A percentile compares a stretch with the other conserved stretches of the same genome.
These are phyloP conservation scores for Pararge aegeria DNA, from an alignment of 1,140 invertebrate genomes.

Conservation along the genomic window DNA sequence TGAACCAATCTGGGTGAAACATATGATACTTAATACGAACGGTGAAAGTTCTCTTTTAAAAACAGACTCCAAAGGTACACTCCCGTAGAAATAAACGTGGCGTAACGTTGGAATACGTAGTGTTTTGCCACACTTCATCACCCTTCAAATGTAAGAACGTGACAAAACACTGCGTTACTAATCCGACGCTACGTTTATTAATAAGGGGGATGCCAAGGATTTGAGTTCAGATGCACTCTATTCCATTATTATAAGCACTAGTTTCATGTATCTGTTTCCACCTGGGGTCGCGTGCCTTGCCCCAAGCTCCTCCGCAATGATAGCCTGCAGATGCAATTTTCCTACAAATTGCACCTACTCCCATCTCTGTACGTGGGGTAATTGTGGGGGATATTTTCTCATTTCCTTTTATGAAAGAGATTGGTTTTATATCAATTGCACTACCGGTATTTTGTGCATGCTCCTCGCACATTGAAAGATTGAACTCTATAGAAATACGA, in stretches of 20 bases:
- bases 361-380: constrained; percentile 52
- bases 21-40: too few species aligned
- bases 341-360: constrained; percentile 56
- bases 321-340: constrained; percentile 68
- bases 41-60: too few species aligned
- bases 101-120: too few species aligned
- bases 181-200: constrained; percentile 47
- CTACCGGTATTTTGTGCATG: constrained; percentile 22
- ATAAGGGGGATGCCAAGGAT: constrained; percentile 1
- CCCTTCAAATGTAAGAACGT: too few species aligned
- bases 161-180: too few species aligned
- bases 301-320: constrained; percentile 52
- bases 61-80: too few species aligned
- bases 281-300: constrained; percentile 50
- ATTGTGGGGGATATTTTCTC: constrained; percentile 49
- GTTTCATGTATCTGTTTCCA: constrained; percentile 4
- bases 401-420: constrained; percentile 51
- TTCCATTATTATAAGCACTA: constrained; percentile 5
- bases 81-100: too few species aligned
- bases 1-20: too few species aligned
- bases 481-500: not conserved
- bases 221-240: constrained; percentile 22
- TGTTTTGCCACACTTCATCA: too few species aligned
- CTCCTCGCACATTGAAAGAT: not conserved
- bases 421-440: constrained; percentile 43